These are phyloP conservation scores for Pandemis cinnamomeana DNA, from an alignment of 2,888 invertebrate species.

Conservation along the genomic window DNA sequence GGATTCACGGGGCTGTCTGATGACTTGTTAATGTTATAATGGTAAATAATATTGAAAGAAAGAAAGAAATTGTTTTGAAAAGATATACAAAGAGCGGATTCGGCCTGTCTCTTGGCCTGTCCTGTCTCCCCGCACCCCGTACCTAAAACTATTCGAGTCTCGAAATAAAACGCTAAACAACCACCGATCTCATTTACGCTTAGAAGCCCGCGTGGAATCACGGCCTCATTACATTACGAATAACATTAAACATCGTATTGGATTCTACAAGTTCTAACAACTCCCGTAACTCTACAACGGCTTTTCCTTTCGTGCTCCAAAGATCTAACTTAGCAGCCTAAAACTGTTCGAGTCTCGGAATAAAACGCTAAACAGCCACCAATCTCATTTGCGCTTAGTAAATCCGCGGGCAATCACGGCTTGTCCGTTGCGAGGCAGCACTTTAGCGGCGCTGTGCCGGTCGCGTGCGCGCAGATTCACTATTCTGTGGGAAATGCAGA, in stretches of 20 bases:
- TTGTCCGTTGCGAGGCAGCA: conserved; percentile 35
- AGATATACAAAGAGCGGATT: too few relatives aligned
- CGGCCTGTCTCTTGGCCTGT: too few relatives aligned
- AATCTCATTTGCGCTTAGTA: conserved; percentile 39
- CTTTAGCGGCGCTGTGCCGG: conserved; percentile 36
- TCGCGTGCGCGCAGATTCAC: conserved; percentile 21
- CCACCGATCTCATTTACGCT: conserved; percentile 37
- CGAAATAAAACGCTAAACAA: conserved; percentile 23
- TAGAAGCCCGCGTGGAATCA: conserved; percentile 25
- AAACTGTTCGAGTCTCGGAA: conserved; percentile 16
- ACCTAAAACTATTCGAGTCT: conserved; percentile 4
- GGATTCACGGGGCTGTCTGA: neutral
- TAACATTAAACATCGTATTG: neutral
- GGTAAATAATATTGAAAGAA: neutral
- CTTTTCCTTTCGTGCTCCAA: neutral
- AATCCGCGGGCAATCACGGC: conserved; percentile 32
- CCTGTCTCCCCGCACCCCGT: too few relatives aligned
- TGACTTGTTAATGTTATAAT: conserved; percentile 1
- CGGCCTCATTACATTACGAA: neutral
- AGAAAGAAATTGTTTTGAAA: too few relatives aligned
- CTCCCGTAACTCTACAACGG: neutral
- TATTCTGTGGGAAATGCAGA: conserved; percentile 12
- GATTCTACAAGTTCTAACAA: neutral
- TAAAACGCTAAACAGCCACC: conserved; percentile 30
- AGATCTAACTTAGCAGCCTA: neutral